A percentile compares a stretch with the other conserved stretches of the same genome.
These are phyloP conservation scores for Homarus americanus DNA, from an alignment of 1,140 invertebrate species.

Conservation along the genomic window DNA sequence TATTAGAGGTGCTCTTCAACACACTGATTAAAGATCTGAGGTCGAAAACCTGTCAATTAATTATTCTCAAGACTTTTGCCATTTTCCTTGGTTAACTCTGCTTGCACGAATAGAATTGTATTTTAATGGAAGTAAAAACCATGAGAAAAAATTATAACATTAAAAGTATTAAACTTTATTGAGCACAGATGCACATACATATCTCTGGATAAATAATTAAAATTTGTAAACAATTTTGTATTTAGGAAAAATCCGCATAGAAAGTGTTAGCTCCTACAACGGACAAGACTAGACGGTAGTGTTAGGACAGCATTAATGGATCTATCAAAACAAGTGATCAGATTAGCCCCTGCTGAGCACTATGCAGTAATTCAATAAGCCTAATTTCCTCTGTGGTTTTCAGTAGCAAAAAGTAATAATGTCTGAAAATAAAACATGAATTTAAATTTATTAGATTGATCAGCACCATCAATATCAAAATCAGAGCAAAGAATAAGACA, in stretches of 20 bases:
- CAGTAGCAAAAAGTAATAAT: background rate
- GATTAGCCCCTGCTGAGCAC: constrained; percentile 23
- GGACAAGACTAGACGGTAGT: constrained; percentile 68
- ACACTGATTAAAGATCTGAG: too few species aligned
- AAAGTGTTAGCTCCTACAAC: constrained; percentile 52
- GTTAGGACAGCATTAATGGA: constrained; percentile 42
- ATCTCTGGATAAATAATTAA: constrained; percentile 72
- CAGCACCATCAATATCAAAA: constrained; percentile 1
- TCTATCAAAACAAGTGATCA: constrained; percentile 16
- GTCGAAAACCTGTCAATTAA: too few species aligned
- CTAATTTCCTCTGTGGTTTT: constrained; percentile 30
- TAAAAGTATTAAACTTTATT: constrained; percentile 75
- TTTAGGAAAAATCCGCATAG: constrained; percentile 68
- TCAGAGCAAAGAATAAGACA: background rate
- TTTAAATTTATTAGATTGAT: background rate
- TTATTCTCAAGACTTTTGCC: too few species aligned
- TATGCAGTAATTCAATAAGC: constrained; percentile 24
- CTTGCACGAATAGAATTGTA: too few species aligned
- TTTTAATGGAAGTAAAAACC: too few species aligned
- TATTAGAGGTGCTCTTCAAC: too few species aligned
- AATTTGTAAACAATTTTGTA: constrained; percentile 69
- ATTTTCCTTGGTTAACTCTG: too few species aligned
- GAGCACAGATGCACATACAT: constrained; percentile 74
- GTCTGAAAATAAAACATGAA: background rate
- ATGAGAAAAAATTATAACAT: too few species aligned